Evolutionary conservation across 2,888 invertebrate species (phyloP), one percentile per base, ranked within the genome.

Genomic region (Entomobrya proxima): DNA sequence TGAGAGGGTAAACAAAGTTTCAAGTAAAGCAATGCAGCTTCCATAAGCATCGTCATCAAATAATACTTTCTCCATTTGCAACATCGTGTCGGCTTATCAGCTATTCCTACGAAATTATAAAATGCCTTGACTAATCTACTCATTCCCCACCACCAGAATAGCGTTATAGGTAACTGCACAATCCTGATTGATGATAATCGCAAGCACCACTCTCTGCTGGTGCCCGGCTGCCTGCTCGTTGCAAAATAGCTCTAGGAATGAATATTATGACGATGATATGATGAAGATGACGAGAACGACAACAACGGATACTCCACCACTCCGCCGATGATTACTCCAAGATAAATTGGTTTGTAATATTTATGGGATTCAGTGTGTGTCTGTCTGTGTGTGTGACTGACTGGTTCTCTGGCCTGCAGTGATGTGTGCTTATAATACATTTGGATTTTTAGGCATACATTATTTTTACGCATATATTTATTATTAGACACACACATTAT

Each of bases 341-440:
- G 76, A 76, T 76, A 76, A 76, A 76, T 76, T 76, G 76, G 76
- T 58, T 76, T 76, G 55, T 37, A 61, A 58, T 61, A 61, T 61
- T 61, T 69, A 40, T 69, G 69, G 37, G 69, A 69, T 21, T 69
- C 4, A n/a, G n/a, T n/a, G n/a, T n/a, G n/a, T n/a, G n/a, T n/a
- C n/a, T n/a, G n/a, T n/a, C 21, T 69, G 2, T 69, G 2, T 61
- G 24, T 21, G 24, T 21, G 30, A 9, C 27, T 69, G 69, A 30
- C 69, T 35, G 37, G 18, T 40, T 40, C 1, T 32, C 58, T 58
- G 24, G 58, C 58, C 15, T 58, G 58, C 24, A 58, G 24, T 6
- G 24, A 6, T 58, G 24, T 21, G 27, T 21, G 24, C 7, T 9
- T 24, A 21, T 58, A 13, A 18, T 2, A 9, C 61, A 15, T 15